Evolutionary conservation across 2,797 vertebrate species (phyloP), one percentile per base, ranked within the genome.

Genomic region (Rousettus madagascariensis): DNA sequence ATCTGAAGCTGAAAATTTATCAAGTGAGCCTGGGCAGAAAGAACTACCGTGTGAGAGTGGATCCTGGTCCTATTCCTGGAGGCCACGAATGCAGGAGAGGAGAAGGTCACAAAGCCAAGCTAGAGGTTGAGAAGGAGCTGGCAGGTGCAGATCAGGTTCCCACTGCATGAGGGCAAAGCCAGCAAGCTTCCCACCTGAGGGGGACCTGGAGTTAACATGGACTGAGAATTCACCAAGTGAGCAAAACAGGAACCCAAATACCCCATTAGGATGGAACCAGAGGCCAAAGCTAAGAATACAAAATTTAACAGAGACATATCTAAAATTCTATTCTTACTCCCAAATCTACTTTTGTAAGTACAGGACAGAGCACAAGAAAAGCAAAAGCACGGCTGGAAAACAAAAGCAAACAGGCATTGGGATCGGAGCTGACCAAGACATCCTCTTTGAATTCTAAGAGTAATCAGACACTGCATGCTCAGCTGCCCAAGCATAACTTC

Each of bases 231-330:
- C 90, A 65, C 3, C 3, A n/a, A 55, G 33, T n/a, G n/a, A 66
- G 26, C 49, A 71, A 46, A 61, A 26, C 24, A 2, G 53, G 41
- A 69, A 36, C 36, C 82, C 63, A 16, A n/a, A 72, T 41, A 28
- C 51, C 30, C 36, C 8, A 8, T 41, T 53, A 49, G 8, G 15
- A 43, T 36, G 30, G 61, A 79, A 26, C 61, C 83, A 74, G 0
- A 55, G n/a, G 7, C 57, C 38, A 51, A 46, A 91, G 6, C n/a
- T 38, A 66, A 68, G 24, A 24, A 20, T 17, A 41, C 4, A 61
- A 61, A 87, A 90, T 17, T 53, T 24, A 66, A 78, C n/a, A 69
- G 41, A 84, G 61, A 90, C 53, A 75, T 82, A 92, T 53, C 36
- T 78, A 41, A 91, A 86, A 68, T 28, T 8, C 20, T 36, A 17